Conservation (phyloP, 2,888 invertebrate genomes). For the Dermolepida albohirtum region DNA sequence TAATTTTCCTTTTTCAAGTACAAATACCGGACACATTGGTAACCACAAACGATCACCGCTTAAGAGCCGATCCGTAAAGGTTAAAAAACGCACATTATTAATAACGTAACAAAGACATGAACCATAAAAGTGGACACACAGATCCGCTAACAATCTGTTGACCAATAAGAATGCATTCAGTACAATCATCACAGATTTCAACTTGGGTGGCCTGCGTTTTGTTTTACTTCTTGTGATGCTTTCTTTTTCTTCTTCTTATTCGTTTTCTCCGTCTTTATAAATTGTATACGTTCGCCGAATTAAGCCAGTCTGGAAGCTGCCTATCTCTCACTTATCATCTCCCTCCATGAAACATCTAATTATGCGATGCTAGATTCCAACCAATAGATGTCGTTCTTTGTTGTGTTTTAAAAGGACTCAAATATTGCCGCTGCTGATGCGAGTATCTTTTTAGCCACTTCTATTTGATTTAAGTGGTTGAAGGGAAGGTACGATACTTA, state of each 20-base stretch:
- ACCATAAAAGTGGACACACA: slow-evolving; percentile 41
- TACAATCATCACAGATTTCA: slow-evolving; percentile 60
- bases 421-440: no score
- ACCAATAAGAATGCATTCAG: slow-evolving; percentile 58
- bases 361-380: slow-evolving; percentile 45
- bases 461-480: no score
- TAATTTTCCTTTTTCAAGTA: slow-evolving; percentile 30
- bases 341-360: slow-evolving; percentile 51
- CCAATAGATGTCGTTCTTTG: slow-evolving; percentile 42
- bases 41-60: slow-evolving; percentile 34
- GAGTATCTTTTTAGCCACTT: no score
- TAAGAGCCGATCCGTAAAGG: slow-evolving; percentile 26
- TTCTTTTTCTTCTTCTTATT: slow-evolving; percentile 40
- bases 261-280: slow-evolving; percentile 49
- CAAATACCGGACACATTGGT: slow-evolving; percentile 28
- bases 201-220: slow-evolving; percentile 66
- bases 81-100: slow-evolving; percentile 39
- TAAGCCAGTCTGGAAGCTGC: slow-evolving; percentile 50
- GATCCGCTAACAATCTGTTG: slow-evolving; percentile 46
- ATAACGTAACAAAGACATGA: slow-evolving; percentile 41
- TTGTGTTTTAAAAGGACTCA: slow-evolving; percentile 22
- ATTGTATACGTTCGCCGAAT: slow-evolving; percentile 51
- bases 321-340: slow-evolving; percentile 53
- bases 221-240: slow-evolving; percentile 60
- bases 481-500: no score